A percentile compares a stretch with the other conserved stretches of the same genome.
Conservation (phyloP, 2,888 invertebrate genomes). For the Sphaerophoria rueppellii region DNA sequence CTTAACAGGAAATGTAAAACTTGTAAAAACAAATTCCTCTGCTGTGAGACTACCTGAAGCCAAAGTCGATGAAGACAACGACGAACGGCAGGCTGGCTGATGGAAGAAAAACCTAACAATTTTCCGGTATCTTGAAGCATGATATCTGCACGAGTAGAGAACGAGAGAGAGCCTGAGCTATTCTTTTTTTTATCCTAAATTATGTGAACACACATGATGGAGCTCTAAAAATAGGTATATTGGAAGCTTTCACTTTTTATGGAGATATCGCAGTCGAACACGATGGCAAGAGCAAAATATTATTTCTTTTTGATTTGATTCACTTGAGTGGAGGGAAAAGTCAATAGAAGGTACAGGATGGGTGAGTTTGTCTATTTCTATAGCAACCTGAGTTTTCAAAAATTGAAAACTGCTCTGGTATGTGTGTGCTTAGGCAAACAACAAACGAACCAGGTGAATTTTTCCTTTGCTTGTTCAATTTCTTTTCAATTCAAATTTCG, state of each 20-base stretch:
- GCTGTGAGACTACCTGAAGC: neutral
- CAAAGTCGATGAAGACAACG: neutral
- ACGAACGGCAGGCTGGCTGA: constrained; percentile 5
- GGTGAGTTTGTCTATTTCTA: constrained; percentile 23
- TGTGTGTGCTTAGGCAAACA: neutral
- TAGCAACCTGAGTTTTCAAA: constrained; percentile 14
- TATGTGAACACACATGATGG: constrained; percentile 17
- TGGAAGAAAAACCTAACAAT: constrained; percentile 60
- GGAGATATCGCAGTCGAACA: constrained; percentile 17
- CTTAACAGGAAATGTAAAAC: constrained; percentile 50
- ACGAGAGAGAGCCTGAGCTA: constrained; percentile 15
- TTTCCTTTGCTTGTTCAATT: neutral
- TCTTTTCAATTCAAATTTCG: no score
- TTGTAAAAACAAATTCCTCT: constrained; percentile 62
- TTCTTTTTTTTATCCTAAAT: neutral
- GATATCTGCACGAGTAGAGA: constrained; percentile 69
- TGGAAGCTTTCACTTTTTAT: constrained; percentile 64
- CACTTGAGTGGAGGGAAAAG: constrained; percentile 67
- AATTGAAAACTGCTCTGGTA: neutral
- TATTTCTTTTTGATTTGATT: constrained; percentile 63
- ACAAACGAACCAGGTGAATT: constrained; percentile 3
- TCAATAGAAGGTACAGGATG: constrained; percentile 50
- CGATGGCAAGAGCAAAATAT: constrained; percentile 66
- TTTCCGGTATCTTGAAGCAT: constrained; percentile 67
- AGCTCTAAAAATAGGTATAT: constrained; percentile 1